Evolutionary conservation across 2,888 invertebrate genomes (phyloP), one percentile per base, ranked within the genome.

Genomic region (Hecatera dysodea): DNA sequence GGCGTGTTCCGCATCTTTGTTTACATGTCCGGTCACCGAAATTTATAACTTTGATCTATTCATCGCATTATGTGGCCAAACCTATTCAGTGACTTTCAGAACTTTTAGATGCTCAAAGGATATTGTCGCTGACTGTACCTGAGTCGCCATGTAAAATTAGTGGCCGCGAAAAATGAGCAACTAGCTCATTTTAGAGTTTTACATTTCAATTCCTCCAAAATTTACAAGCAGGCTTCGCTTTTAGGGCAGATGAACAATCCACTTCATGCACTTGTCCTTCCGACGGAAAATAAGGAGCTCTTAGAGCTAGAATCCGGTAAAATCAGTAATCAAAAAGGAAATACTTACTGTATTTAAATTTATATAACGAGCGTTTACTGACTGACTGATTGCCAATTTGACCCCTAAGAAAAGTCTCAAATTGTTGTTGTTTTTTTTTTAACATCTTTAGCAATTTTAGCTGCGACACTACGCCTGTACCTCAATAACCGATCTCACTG

Each of bases 161-260:
- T 39, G 4, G 27, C 64, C 42, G 36, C 44, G 22, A 73, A 33
- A 53, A 22, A 44, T 44, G n/a, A 15, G 27, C 44, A 19, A 48
- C 29, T 73, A 0, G n/a, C 36, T 3, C n/a, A 8, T 36, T 60
- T 44, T 36, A 6, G 3, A 7, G 17, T 53, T n/a, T 39, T 52
- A 65, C 36, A 33, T 66, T 55, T 39, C 11, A 29, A 53, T 39
- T 19, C 8, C 46, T 64, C 39, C 12, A 0, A 53, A 29, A 72
- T 53, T 36, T 12, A 73, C 29, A 46, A 53, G 44, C 66, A 72
- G 67, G 24, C 75, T 66, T 48, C 75, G 55, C 53, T 74, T 46
- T 19, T 29, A 73, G 12, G 17, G 12, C 36, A n/a, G 17, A n/a
- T n/a, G 33, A 72, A 17, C 33, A 39, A 59, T 6, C 8, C 8